Evolutionary conservation across 2,113 vertebrate genomes (phyloP), one percentile per base, ranked within the genome.

Genomic region (Drymodes brunneopygia): DNA sequence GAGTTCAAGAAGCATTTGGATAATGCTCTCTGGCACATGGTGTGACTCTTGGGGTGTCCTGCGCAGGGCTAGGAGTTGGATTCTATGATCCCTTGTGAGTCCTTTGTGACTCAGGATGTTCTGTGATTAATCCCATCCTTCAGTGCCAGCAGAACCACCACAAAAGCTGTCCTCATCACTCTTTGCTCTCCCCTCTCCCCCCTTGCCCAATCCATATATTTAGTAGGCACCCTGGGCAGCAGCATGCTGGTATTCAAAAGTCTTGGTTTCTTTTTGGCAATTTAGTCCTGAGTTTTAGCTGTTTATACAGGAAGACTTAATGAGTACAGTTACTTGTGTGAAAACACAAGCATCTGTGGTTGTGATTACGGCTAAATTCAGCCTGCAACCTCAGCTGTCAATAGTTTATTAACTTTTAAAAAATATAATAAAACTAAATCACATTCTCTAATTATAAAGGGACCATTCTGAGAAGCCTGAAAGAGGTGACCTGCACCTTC

Each of bases 341-440:
- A 96, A 97, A 97, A 96, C 81, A 80, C 48, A 88, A 84, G 92
- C 88, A 94, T 88, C 80, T 92, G 88, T 75, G 72, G 74, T 90
- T 81, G 65, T 38, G 73, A 94, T 65, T 80, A 86, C 14, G 77
- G 95, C 93, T 95, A 88, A 89, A 96, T 96, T 95, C 85, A 89
- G 91, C 78, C 73, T 93, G 69, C 75, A 94, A 95, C 81, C 77
- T 97, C 90, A 93, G 78, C 86, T 95, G 83, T 93, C 84, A 92
- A 82, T 80, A 92, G 66, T 70, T 86, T 75, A 96, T 72, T 82
- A 73, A 65, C 72, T 84, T 86, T 64, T 5, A 9, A 81, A 81
- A 92, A 89, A 19, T 1, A 24, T 40, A 92, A 84, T 80, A 75
- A 73, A 58, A 67, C 36, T 38, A 86, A 78, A 60, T 58, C 35